Evolutionary conservation across 2,797 vertebrate genomes (phyloP).

Genomic region (Propithecus perrieri): DNA sequence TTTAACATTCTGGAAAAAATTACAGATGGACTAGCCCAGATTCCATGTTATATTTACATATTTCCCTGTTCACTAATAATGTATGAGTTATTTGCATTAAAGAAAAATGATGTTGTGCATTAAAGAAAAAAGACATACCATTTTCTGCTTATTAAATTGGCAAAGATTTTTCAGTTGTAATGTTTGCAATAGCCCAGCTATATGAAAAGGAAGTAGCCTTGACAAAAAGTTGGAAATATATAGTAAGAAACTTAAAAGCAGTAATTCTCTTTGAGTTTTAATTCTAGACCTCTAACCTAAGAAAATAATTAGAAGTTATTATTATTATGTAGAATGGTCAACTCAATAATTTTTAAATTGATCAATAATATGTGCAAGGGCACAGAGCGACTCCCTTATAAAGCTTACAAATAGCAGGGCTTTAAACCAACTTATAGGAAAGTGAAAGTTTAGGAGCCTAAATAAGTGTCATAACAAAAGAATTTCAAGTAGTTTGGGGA

Average conservation of each 20-base stretch:
- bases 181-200: neutral
- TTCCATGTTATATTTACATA: neutral
- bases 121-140: neutral
- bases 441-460: neutral
- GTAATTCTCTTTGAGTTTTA: conserved; percentile 24
- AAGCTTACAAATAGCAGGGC: neutral
- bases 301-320: conserved; percentile 34
- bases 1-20: neutral
- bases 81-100: conserved; percentile 3
- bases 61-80: neutral
- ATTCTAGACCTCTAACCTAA: neutral
- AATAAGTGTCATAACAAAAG: conserved; percentile 9
- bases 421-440: conserved; percentile 35
- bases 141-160: conserved; percentile 36
- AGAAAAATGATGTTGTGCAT: conserved; percentile 3
- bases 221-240: neutral
- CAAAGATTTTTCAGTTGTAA: neutral
- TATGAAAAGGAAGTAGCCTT: neutral
- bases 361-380: neutral
- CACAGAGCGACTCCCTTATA: neutral
- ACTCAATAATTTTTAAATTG: neutral
- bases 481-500: conserved; percentile 22
- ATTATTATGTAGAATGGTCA: neutral
- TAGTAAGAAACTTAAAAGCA: conserved; percentile 21
- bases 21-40: neutral